phyloP scores from a whole-genome alignment of 2,888 invertebrate genomes.

The Caenorhabditis doughertyi region DNA sequence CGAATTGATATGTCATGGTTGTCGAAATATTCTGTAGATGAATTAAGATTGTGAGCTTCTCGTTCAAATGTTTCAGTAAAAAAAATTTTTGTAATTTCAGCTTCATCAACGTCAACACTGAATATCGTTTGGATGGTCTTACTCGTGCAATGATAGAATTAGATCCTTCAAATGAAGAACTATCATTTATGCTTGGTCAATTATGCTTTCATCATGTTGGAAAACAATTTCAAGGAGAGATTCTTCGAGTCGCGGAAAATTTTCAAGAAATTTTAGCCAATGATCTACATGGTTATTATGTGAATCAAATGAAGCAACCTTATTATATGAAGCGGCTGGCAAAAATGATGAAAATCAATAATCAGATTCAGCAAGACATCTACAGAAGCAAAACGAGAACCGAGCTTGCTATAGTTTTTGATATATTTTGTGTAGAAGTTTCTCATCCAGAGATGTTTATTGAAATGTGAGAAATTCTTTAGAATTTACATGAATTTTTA shows the following conservation, averaged over 20 bases:
- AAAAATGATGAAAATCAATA: slow-evolving; percentile 63
- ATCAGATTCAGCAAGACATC: slow-evolving; percentile 51
- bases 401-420: slow-evolving; percentile 61
- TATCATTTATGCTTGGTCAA: slow-evolving; percentile 59
- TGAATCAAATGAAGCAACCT: slow-evolving; percentile 23
- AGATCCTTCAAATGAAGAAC: slow-evolving; percentile 38
- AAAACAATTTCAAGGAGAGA: slow-evolving; percentile 27
- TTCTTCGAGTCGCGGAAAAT: slow-evolving; percentile 14
- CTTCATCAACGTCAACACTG: neutral
- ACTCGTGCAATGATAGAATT: slow-evolving; percentile 29
- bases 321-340: slow-evolving; percentile 60
- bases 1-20: slow-evolving; percentile 25
- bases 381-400: slow-evolving; percentile 27
- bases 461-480: neutral
- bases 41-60: neutral
- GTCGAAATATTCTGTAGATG: neutral
- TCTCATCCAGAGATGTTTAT: slow-evolving; percentile 48
- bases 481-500: neutral
- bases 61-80: neutral
- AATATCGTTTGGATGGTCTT: slow-evolving; percentile 10
- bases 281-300: slow-evolving; percentile 63
- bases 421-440: slow-evolving; percentile 64
- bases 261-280: slow-evolving; percentile 52
- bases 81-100: neutral
- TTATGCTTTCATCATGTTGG: slow-evolving; percentile 57